Base-by-base conservation (phyloP, 2,797 vertebrate genomes). In the Catharus ustulatus region DNA sequence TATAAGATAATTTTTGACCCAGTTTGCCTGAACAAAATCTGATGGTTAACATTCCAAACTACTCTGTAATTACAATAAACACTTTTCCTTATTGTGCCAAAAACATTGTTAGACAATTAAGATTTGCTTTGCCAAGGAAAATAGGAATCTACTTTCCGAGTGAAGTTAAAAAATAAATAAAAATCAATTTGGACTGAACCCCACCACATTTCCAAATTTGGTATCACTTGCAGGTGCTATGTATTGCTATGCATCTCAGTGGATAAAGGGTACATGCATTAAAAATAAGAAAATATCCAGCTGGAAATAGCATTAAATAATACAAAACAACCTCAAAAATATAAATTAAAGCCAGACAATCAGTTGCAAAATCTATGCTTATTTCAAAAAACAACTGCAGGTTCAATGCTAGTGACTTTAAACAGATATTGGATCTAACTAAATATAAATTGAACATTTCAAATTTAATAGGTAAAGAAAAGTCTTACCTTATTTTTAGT, bases 401-500 rank as follows among this genome's bases (percentile, higher is more conserved):
- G 46, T 69, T 73, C 36, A 43, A 27, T 23, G 18, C 38, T 52
- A 45, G 17, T 62, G 22, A 62, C 32, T 82, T 73, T 6, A 66
- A 91, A 72, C 48, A 48, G 27, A 57, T 52, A 79, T 0, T 61
- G 23, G 6, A 64, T 67, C 16, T 38, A 86, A 58, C 46, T 58
- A 89, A 86, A 86, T 6, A 79, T 29, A 83, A 74, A 59, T 2
- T 11, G 5, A 71, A 80, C 15, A 15, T 57, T 73, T 15, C 10
- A 57, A 62, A 71, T 84, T 18, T 64, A 67, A 38, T 13, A 69
- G 19, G 5, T 57, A 30, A 69, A 73, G 52, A 82, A 74, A 64
- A 95, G 11, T 85, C 88, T 93, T 96, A 98, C 96, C 97, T 91
- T 90, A 15, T 92, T 97, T 64, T 52, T 13, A 52, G 7, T 6